phyloP scores from a whole-genome alignment of 2,888 invertebrate species.

The Lasius platythorax region DNA sequence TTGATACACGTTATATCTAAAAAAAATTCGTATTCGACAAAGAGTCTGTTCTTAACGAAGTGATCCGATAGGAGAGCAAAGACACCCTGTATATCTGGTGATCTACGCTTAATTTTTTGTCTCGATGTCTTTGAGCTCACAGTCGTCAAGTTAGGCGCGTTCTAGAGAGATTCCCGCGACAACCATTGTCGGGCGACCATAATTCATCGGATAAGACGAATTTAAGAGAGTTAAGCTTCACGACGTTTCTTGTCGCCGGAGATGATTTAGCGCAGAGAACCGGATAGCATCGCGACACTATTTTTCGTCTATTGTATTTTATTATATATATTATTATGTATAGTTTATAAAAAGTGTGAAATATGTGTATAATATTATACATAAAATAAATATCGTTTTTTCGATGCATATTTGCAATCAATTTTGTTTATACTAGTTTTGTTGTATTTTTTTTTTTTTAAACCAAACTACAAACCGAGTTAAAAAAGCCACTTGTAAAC shows the following conservation, averaged over 20 bases:
- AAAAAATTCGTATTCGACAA: background rate
- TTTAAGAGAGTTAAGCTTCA: constrained; percentile 58
- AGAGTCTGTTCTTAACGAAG: background rate
- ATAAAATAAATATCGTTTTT: background rate
- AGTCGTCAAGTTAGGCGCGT: constrained; percentile 8
- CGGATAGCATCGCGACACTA: constrained; percentile 18
- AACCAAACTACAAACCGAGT: background rate
- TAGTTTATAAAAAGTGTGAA: background rate
- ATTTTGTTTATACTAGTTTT: background rate
- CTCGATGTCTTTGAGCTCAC: background rate
- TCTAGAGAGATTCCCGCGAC: constrained; percentile 33
- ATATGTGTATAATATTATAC: background rate
- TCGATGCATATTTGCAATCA: background rate
- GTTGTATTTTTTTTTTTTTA: background rate
- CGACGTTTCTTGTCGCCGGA: constrained; percentile 37
- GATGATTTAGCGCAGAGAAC: constrained; percentile 35
- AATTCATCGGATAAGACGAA: constrained; percentile 69
- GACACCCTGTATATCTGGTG: background rate
- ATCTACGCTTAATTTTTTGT: constrained; percentile 14
- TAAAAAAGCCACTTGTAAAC: constrained; percentile 1
- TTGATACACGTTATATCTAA: background rate
- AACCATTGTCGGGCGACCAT: constrained; percentile 49
- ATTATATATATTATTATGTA: background rate
- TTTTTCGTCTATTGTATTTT: constrained; percentile 36
- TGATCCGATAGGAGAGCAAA: background rate